Evolutionary conservation across 37 sponge, comb jelly and placozoan species (phyloP), one percentile per base, ranked within the genome.

Genomic region (Aplysina aerophoba): DNA sequence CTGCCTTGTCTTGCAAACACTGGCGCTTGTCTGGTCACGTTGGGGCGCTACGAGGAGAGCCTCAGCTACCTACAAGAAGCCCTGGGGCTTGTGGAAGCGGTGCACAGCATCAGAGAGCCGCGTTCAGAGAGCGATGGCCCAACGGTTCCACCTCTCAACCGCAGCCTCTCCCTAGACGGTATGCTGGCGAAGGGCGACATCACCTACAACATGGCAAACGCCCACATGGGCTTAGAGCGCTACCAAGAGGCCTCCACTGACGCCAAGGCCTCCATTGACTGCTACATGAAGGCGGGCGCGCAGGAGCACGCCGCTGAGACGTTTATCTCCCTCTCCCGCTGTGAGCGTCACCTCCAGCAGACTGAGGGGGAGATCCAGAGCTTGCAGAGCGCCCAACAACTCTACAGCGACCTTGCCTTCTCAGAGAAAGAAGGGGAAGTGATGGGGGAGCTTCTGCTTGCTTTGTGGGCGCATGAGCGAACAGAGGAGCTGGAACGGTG

Each of bases 21-120:
- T 15, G 94, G 94, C 13, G 94, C 90, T 12, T 90, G 88, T 34
- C 65, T 88, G 31, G 88, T 90, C 1, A 73, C 90, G 13, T 64
- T 85, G 53, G 84, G 94, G 16, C 56, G 85, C 31, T 69, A 73
- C 60, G 27, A 88, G 59, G 82, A 77, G 71, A 90, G 94, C 20
- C 55, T 83, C 15, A 15, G 21, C 13, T 72, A 60, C 62, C 83
- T 93, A 0, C 66, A 89, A n/a, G 79, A 63, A 77, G 90, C 94
- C 16, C 50, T 84, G 16, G 53, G 5, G 54, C 78, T 75, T 21
- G 54, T 75, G 1, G 22, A 39, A 22, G 25, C 3, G 21, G 78
- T 75, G n/a, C 38, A 75, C 78, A 44, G 8, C 50, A 3, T 3
- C 8, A 8, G 50, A 44, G 50, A 44, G 3, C 50, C 31, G 50